Percentiles rank a stretch among this genome's conserved stretches.
Evolutionary conservation across 2,113 vertebrate genomes (phyloP).

Genomic region (Apodemus speciosus): DNA sequence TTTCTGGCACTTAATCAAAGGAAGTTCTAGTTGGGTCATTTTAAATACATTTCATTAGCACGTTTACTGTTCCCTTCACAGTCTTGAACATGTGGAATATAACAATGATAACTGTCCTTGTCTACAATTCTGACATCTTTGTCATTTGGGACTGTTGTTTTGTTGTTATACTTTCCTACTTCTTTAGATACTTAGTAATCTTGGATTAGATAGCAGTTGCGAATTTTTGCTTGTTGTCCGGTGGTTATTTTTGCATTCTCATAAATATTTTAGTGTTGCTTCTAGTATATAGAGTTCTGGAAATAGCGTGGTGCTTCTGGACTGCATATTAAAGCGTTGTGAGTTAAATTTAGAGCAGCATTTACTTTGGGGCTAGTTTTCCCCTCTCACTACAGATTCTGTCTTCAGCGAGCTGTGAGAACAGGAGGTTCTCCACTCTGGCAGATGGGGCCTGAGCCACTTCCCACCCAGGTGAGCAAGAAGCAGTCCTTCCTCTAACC

Average conservation of each 20-base stretch:
- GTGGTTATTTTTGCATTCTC: conserved; percentile 27
- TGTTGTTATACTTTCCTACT: not conserved
- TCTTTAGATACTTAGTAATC: conserved; percentile 24
- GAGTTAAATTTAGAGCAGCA: not conserved
- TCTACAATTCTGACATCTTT: conserved; percentile 18
- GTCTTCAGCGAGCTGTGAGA: not conserved
- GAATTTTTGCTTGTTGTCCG: not conserved
- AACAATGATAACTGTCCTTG: not conserved
- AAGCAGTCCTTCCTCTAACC: not conserved
- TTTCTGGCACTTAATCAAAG: conserved; percentile 20
- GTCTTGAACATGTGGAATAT: not conserved
- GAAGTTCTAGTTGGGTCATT: not conserved
- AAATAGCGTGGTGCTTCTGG: conserved; percentile 42
- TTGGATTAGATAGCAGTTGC: conserved; percentile 29
- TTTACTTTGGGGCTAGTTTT: not conserved
- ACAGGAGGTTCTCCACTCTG: not conserved
- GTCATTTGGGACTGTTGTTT: not conserved
- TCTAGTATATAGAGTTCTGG: not conserved
- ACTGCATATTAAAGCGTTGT: conserved; percentile 12
- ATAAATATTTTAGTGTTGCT: conserved; percentile 25
- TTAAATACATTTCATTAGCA: not conserved
- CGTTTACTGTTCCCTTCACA: not conserved
- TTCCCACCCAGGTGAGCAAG: not conserved
- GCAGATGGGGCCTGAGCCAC: not conserved
- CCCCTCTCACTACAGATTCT: not conserved